phyloP scores from a whole-genome alignment of 1,140 invertebrate species.

The Adoxophyes honmai region DNA sequence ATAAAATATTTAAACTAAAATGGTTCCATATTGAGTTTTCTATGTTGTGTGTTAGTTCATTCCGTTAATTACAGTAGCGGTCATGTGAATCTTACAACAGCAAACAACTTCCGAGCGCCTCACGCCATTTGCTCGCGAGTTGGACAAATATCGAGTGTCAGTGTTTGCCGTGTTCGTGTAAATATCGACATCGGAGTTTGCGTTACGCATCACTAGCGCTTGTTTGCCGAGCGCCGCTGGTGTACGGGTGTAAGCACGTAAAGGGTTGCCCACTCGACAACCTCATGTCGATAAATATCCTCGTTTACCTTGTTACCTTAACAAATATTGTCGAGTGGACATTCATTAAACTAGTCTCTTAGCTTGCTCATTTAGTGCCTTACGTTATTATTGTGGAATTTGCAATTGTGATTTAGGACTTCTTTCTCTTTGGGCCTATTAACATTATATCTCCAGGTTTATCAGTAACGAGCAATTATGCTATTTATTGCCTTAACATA shows the following conservation, averaged over 20 bases:
- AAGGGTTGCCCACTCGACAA: slow-evolving; percentile 67
- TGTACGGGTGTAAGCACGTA: slow-evolving; percentile 49
- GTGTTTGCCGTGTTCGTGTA: slow-evolving; percentile 65
- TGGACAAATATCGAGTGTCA: slow-evolving; percentile 67
- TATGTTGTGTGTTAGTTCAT: slow-evolving; percentile 21
- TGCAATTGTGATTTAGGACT: slow-evolving; percentile 1
- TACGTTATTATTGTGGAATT: slow-evolving; percentile 29
- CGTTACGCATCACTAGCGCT: slow-evolving; percentile 74
- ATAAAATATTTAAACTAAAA: not conserved
- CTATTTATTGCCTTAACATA: slow-evolving; percentile 49
- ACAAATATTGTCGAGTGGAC: slow-evolving; percentile 58
- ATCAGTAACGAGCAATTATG: slow-evolving; percentile 36
- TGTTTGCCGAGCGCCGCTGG: slow-evolving; percentile 52
- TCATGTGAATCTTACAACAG: slow-evolving; percentile 54
- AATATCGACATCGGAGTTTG: slow-evolving; percentile 73
- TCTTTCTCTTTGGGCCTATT: slow-evolving; percentile 9
- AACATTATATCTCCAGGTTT: not conserved
- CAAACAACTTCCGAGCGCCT: slow-evolving; percentile 52
- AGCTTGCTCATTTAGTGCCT: slow-evolving; percentile 31
- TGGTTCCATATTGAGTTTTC: slow-evolving; percentile 7
- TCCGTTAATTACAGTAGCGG: slow-evolving; percentile 61
- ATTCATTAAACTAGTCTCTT: slow-evolving; percentile 46
- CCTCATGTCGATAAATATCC: slow-evolving; percentile 66
- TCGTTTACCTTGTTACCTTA: slow-evolving; percentile 62
- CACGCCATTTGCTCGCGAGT: slow-evolving; percentile 64